Percentiles rank a stretch among this genome's conserved stretches.
Conservation (phyloP, 1,140 invertebrate species). For the Plutomurus gul region DNA sequence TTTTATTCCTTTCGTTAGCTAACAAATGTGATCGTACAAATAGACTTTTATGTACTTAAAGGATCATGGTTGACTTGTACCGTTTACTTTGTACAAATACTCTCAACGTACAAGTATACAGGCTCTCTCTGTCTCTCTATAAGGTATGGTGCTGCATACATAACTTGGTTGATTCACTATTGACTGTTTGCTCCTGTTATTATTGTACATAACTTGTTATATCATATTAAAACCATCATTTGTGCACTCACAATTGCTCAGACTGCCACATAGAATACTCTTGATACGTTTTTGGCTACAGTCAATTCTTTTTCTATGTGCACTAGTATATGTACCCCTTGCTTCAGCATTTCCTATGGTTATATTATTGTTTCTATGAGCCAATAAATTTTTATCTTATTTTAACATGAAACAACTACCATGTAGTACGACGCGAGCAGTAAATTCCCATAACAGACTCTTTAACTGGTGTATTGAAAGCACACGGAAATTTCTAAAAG, state of each 20-base stretch:
- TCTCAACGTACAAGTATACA: not conserved
- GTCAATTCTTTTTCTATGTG: too few relatives aligned
- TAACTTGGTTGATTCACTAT: not conserved
- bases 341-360: too few relatives aligned
- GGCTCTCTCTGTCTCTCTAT: too few relatives aligned
- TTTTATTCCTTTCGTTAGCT: not conserved
- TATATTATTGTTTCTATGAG: too few relatives aligned
- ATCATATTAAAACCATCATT: slow-evolving; percentile 11
- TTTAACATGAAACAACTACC: too few relatives aligned
- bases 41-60: slow-evolving; percentile 34
- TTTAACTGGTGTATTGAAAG: too few relatives aligned
- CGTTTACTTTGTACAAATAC: slow-evolving; percentile 34
- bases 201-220: slow-evolving; percentile 15
- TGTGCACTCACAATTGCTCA: not conserved
- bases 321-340: too few relatives aligned
- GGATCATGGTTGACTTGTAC: slow-evolving; percentile 42
- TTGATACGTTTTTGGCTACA: too few relatives aligned
- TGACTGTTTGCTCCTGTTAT: slow-evolving; percentile 10
- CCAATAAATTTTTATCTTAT: too few relatives aligned
- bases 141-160: not conserved
- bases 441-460: too few relatives aligned
- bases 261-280: not conserved
- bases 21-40: slow-evolving; percentile 10
- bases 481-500: too few relatives aligned
- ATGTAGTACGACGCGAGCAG: too few relatives aligned